phyloP scores from a whole-genome alignment of 1,140 invertebrate genomes.

The Solen grandis region DNA sequence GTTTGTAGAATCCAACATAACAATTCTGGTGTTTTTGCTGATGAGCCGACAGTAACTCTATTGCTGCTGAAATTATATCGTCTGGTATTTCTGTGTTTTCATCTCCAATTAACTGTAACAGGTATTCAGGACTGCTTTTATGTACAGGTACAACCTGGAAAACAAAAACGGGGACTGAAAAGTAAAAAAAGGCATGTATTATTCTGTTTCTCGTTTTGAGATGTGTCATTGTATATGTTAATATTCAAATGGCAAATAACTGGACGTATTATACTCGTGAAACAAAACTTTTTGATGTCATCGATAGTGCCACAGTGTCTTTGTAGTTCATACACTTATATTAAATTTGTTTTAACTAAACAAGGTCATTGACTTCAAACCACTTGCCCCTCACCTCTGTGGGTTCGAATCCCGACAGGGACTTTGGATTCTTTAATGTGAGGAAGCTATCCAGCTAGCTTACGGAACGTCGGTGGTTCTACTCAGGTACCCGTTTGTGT shows the following conservation, averaged over 20 bases:
- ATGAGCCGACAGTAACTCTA: neutral
- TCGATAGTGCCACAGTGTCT: slow-evolving; percentile 12
- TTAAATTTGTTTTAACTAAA: slow-evolving; percentile 21
- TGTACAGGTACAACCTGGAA: slow-evolving; percentile 27
- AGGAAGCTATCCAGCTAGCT: too few relatives aligned
- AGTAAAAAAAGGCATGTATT: slow-evolving; percentile 24
- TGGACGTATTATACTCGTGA: slow-evolving; percentile 8
- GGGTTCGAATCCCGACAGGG: too few relatives aligned
- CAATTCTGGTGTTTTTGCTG: neutral
- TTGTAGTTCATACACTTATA: slow-evolving; percentile 17
- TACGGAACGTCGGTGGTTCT: slow-evolving; percentile 4
- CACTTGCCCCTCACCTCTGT: too few relatives aligned
- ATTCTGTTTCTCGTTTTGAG: slow-evolving; percentile 23
- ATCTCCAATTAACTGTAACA: neutral
- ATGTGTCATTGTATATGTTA: slow-evolving; percentile 21
- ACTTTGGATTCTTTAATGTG: too few relatives aligned
- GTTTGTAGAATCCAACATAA: neutral
- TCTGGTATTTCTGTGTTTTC: neutral
- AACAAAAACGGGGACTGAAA: neutral
- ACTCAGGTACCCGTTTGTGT: slow-evolving; percentile 1
- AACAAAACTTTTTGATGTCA: slow-evolving; percentile 11
- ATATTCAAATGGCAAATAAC: slow-evolving; percentile 24
- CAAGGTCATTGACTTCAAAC: too few relatives aligned
- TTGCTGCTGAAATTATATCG: neutral
- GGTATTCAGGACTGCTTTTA: slow-evolving; percentile 20